phyloP scores from a whole-genome alignment of 2,888 invertebrate genomes.

The Clostera curtula region DNA sequence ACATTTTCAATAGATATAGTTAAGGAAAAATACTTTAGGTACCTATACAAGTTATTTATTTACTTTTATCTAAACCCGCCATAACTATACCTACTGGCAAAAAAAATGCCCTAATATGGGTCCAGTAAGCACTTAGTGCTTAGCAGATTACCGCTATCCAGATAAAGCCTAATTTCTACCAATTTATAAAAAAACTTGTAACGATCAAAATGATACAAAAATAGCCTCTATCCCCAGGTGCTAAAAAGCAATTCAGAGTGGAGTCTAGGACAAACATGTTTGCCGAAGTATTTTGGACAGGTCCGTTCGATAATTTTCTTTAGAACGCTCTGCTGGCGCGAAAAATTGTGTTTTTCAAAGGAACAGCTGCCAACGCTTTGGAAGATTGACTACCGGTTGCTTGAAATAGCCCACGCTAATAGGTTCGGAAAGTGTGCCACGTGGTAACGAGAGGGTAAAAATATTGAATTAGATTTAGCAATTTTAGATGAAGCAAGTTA shows the following conservation, averaged over 20 bases:
- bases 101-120: slow-evolving; percentile 45
- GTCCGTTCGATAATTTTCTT: slow-evolving; percentile 60
- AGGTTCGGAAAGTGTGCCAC: not conserved
- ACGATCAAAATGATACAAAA: slow-evolving; percentile 19
- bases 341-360: slow-evolving; percentile 67
- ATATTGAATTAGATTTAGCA: no score
- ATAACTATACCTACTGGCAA: slow-evolving; percentile 31
- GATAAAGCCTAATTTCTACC: slow-evolving; percentile 45
- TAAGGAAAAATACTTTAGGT: no score
- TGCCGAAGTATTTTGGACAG: slow-evolving; percentile 46
- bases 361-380: slow-evolving; percentile 34
- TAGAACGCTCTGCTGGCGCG: slow-evolving; percentile 61
- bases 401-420: slow-evolving; percentile 21
- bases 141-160: slow-evolving; percentile 45
- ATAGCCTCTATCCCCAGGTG: slow-evolving; percentile 17
- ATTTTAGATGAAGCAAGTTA: no score
- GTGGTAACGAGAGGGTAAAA: no score
- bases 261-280: slow-evolving; percentile 25
- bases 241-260: slow-evolving; percentile 12
- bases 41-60: slow-evolving; percentile 4
- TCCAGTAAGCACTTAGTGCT: slow-evolving; percentile 45
- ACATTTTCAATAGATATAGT: no score
- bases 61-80: slow-evolving; percentile 19
- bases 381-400: slow-evolving; percentile 31
- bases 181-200: slow-evolving; percentile 14